Conservation (phyloP, 2,113 vertebrate genomes). For the Irena cyanogastra region DNA sequence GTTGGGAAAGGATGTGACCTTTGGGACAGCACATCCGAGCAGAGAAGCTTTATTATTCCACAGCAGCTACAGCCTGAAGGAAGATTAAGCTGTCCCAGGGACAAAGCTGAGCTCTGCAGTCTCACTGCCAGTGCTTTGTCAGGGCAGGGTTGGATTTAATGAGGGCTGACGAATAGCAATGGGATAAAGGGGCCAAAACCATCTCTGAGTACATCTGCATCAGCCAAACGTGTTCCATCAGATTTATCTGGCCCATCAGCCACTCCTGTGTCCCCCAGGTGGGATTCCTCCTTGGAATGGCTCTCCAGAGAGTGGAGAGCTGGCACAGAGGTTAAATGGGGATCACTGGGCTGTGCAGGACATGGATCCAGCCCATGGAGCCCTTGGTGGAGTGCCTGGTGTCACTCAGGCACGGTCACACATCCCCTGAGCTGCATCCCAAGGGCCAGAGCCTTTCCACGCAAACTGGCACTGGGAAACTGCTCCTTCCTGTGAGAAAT, state of each 20-base stretch:
- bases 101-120: constrained; percentile 45
- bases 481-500: background rate
- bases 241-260: background rate
- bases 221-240: background rate
- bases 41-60: background rate
- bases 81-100: constrained; percentile 2
- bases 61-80: background rate
- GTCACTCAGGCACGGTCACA: background rate
- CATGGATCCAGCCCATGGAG: fast-evolving
- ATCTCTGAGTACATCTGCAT: background rate
- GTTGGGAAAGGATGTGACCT: constrained; percentile 15
- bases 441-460: background rate
- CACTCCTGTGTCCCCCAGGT: background rate
- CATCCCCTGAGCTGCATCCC: background rate
- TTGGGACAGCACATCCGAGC: background rate
- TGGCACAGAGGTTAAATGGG: background rate
- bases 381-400: background rate
- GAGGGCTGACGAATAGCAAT: background rate
- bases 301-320: background rate
- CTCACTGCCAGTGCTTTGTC: background rate
- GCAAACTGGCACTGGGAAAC: background rate
- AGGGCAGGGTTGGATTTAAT: constrained; percentile 21
- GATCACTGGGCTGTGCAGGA: background rate
- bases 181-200: background rate
- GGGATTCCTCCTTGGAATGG: background rate